Base-by-base conservation (phyloP, 1,140 invertebrate species). In the Wasmannia auropunctata region DNA sequence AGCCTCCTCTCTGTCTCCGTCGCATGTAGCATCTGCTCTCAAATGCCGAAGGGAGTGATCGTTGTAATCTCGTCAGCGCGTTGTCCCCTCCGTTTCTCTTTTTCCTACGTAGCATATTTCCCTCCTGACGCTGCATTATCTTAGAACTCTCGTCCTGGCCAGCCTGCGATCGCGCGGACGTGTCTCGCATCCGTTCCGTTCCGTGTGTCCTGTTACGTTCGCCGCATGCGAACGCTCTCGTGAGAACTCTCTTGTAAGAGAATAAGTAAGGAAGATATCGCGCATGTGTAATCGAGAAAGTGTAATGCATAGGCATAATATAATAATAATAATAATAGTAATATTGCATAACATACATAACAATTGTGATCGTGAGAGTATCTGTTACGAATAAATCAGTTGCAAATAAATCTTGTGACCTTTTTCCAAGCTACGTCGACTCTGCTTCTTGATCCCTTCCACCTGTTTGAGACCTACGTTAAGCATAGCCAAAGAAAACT, bases 361-460 rank as follows among this genome's bases (percentile, higher is more conserved):
- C 85, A 92, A 92, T 92, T 91, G 92, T 92, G 92, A 92, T 92
- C 87, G 92, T 92, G 91, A 92, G 91, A 92, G 89, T 92, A 92
- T 91, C 92, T 92, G 91, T 92, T 93, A 88, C 85, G 86, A 92
- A 92, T 92, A 91, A 90, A 91, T 86, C 84, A 91, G 90, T 90
- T 92, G 85, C 90, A 90, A 93, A 91, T 92, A 92, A 92, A 92
- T 43, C 65, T 89, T 88, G 88, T 90, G 90, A 91, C 88, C 90
- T 91, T 91, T 92, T 90, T 88, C 84, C 65, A 90, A 79, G 72
- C 67, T 90, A 87, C 31, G 22, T 75, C 49, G 60, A 49, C 49
- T 89, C 54, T 89, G 22, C 46, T 87, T 46, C 46, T 89, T 83
- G 2, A 43, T 56, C 25, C 34, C 25, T 40, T n/a, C 11, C 43